Evolutionary conservation across 2,113 vertebrate species (phyloP), one percentile per base, ranked within the genome.

Genomic region (Centrocercus urophasianus): DNA sequence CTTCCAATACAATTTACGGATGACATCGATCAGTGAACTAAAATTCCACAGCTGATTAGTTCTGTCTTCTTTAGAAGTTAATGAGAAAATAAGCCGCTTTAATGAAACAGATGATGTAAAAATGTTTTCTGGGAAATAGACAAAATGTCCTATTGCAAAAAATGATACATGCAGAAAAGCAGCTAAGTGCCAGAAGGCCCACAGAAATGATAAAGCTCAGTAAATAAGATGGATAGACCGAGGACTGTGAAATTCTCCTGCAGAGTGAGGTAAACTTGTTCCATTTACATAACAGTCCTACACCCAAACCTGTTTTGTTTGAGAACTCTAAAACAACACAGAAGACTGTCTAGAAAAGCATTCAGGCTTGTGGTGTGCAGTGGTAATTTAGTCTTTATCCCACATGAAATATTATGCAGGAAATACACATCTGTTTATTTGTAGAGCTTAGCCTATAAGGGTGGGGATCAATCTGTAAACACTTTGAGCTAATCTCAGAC

Each of bases 371-470:
- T 92, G 36, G 28, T 60, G 67, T 86, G 27, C 63, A 79, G 61
- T 73, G 28, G 72, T 96, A 93, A 94, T 95, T 70, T 93, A 95
- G 95, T 81, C 43, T 93, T 86, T 70, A 65, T 36, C 73, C 73
- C 73, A 42, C 27, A 30, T 42, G 47, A 50, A 96, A 86, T 78
- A 86, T 42, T 86, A 63, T 94, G 79, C 86, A 95, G 73, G 70
- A 81, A 96, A 72, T 92, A 11, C 61, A 77, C 6, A 1, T 78
- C 75, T 88, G 48, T 40, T 87, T 80, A 66, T 93, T 91, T 95
- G 81, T 75, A 93, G 81, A 91, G 47, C 47, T 96, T 59, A 48
- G 36, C 78, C 45, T 60, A 83, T 89, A 82, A 90, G 83, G 52
- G 25, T 66, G 5, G 75, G 15, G 47, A 73, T 79, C 38, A 78